A percentile compares a stretch with the other conserved stretches of the same genome.
phyloP scores from a whole-genome alignment of 2,113 vertebrate genomes.

The Excalfactoria chinensis region DNA sequence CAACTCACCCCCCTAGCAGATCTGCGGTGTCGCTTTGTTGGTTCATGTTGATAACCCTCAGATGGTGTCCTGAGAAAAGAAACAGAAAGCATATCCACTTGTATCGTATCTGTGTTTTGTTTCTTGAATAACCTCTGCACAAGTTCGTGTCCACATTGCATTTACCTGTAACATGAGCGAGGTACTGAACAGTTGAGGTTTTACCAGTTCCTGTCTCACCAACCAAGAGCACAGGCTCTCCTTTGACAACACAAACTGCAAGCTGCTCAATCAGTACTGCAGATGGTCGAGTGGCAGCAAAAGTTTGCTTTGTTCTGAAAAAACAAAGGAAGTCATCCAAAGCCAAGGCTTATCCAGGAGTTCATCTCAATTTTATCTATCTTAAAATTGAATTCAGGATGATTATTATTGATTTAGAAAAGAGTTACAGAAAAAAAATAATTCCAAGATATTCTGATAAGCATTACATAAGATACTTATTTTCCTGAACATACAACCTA shows the following conservation, averaged over 20 bases:
- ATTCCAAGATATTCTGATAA: background rate
- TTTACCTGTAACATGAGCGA: slow-evolving; percentile 90
- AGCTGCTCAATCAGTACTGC: slow-evolving; percentile 92
- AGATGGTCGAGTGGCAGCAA: slow-evolving; percentile 92
- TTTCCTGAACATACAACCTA: background rate
- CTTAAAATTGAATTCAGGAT: background rate
- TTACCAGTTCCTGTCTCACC: slow-evolving; percentile 98
- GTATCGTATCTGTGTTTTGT: background rate
- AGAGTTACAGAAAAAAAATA: background rate
- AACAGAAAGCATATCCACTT: background rate
- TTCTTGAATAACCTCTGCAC: background rate
- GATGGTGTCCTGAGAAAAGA: slow-evolving; percentile 83
- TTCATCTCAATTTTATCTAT: background rate
- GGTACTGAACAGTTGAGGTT: slow-evolving; percentile 93
- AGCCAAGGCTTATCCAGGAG: background rate
- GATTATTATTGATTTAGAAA: background rate
- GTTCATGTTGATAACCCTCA: slow-evolving; percentile 97
- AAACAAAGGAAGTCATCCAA: background rate
- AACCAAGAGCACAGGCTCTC: slow-evolving; percentile 92
- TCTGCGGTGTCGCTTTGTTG: slow-evolving; percentile 97
- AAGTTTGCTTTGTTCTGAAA: slow-evolving; percentile 84
- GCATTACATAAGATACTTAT: background rate
- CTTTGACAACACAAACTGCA: slow-evolving; percentile 88
- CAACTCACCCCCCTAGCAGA: slow-evolving; percentile 93
- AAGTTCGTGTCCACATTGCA: background rate